phyloP scores from a whole-genome alignment of 2,797 vertebrate genomes.

The Pachyuromys duprasi region DNA sequence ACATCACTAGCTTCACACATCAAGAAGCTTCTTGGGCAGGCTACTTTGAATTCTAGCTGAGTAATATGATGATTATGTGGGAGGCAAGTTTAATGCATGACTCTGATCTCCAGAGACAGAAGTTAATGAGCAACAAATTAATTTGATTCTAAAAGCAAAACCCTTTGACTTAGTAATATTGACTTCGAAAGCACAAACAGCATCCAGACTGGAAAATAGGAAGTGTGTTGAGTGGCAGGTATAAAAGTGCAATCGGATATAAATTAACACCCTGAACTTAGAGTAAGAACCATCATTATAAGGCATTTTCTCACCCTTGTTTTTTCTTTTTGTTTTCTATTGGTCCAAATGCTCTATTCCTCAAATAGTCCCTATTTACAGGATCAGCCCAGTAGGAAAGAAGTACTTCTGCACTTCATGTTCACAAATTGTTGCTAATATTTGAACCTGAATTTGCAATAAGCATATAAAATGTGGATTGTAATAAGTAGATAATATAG shows the following conservation, averaged over 20 bases:
- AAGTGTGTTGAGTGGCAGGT: background rate
- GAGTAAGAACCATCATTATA: background rate
- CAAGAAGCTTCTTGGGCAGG: rapidly evolving
- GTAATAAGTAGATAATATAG: background rate
- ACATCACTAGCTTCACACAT: background rate
- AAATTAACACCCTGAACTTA: background rate
- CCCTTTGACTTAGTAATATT: constrained; percentile 56
- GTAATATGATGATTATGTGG: background rate
- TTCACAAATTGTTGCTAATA: background rate
- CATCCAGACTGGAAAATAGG: constrained; percentile 68
- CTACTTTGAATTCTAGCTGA: background rate
- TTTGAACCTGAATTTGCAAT: constrained; percentile 13
- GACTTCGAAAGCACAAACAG: constrained; percentile 59
- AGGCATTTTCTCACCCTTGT: background rate
- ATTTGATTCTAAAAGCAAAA: constrained; percentile 61
- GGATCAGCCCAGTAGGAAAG: background rate
- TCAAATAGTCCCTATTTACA: background rate
- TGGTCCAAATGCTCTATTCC: background rate
- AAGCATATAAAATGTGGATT: background rate
- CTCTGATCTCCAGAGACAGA: constrained; percentile 50
- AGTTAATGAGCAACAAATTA: constrained; percentile 69
- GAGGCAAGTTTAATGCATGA: constrained; percentile 16
- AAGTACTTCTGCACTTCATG: background rate
- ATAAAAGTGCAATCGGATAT: background rate
- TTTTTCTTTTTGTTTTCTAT: background rate